phyloP scores from a whole-genome alignment of 2,888 invertebrate genomes.

The Melieria omissa region DNA sequence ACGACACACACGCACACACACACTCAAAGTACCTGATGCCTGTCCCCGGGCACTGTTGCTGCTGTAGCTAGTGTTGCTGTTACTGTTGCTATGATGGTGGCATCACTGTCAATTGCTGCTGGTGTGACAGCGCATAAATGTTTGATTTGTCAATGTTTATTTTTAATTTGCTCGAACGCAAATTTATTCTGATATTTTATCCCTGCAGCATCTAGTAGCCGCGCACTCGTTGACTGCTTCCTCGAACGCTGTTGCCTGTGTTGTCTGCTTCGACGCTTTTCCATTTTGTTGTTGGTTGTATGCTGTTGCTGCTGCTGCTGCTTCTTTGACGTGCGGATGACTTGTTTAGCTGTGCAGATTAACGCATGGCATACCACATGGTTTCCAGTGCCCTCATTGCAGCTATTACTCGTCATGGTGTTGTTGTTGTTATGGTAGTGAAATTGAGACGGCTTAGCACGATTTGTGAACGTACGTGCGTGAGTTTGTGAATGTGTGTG shows the following conservation, averaged over 20 bases:
- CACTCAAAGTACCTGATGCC: too few species aligned
- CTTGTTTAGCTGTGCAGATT: slow-evolving; percentile 9
- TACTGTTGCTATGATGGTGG: too few species aligned
- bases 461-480: not conserved
- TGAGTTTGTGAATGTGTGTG: not conserved
- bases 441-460: not conserved
- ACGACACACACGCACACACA: too few species aligned
- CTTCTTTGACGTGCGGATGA: not conserved
- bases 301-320: not conserved
- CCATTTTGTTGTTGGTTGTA: not conserved
- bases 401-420: not conserved
- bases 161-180: slow-evolving; percentile 42
- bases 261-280: slow-evolving; percentile 14
- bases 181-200: slow-evolving; percentile 39
- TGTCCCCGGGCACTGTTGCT: too few species aligned
- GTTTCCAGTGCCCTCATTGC: not conserved
- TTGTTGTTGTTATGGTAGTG: not conserved
- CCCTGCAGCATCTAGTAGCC: not conserved
- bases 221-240: not conserved
- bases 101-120: too few species aligned
- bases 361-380: not conserved
- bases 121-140: slow-evolving; percentile 50
- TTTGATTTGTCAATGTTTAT: slow-evolving; percentile 54
- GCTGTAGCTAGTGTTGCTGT: too few species aligned
- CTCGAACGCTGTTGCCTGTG: not conserved